Conservation (phyloP, 2,888 invertebrate genomes). For the Metallyticus violacea region DNA sequence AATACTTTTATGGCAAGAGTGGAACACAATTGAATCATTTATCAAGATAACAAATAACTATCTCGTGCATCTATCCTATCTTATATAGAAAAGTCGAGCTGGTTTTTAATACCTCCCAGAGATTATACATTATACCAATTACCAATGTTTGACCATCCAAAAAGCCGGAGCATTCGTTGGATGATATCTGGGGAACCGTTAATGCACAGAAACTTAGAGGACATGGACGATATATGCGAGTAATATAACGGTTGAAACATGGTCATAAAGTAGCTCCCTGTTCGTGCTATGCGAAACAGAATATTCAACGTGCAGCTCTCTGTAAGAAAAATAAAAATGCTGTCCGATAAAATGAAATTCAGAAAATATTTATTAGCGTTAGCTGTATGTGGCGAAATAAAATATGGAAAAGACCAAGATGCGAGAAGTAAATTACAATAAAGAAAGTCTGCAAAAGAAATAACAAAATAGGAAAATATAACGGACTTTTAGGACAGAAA, state of each 20-base stretch:
- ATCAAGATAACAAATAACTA: neutral
- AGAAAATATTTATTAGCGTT: neutral
- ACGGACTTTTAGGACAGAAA: no score
- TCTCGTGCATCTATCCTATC: neutral
- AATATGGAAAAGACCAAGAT: neutral
- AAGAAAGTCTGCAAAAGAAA: no score
- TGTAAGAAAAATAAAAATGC: neutral
- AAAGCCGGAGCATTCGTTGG: neutral
- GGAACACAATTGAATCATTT: no score
- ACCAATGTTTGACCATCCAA: neutral
- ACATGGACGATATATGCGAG: no score
- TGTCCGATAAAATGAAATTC: neutral
- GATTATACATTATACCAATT: neutral
- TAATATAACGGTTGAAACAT: no score
- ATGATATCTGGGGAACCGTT: neutral
- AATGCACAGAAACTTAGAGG: neutral
- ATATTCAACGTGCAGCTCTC: neutral
- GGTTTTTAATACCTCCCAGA: neutral
- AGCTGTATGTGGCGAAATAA: neutral
- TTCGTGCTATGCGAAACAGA: neutral
- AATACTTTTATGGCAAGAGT: neutral
- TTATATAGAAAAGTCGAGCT: neutral
- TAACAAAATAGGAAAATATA: no score
- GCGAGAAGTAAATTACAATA: no score
- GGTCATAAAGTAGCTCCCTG: neutral